These are phyloP conservation scores for Gobio occitaniae DNA, from an alignment of 2,797 vertebrate species.

Conservation along the genomic window DNA sequence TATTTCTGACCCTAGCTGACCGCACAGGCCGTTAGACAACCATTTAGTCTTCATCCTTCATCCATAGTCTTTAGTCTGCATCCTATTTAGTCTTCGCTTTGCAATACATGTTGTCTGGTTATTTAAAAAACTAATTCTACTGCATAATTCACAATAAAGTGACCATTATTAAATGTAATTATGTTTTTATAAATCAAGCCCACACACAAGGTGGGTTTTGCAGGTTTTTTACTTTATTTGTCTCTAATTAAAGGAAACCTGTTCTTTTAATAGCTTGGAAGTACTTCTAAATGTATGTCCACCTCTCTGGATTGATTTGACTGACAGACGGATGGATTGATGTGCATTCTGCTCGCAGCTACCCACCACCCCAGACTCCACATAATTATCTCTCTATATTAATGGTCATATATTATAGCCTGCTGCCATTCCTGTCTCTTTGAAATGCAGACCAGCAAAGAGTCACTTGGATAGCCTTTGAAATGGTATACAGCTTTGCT, in stretches of 20 bases:
- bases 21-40: slow-evolving; percentile 29
- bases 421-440: slow-evolving; percentile 52
- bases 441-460: slow-evolving; percentile 21
- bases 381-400: slow-evolving; percentile 63
- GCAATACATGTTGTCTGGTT: not conserved
- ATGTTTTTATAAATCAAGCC: not conserved
- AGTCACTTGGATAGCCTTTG: slow-evolving; percentile 37
- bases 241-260: not conserved
- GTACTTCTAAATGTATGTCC: not conserved
- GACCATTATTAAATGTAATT: not conserved
- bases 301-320: not conserved
- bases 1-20: slow-evolving; percentile 52
- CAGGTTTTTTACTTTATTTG: not conserved
- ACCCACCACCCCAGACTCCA: not conserved
- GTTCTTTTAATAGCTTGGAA: not conserved
- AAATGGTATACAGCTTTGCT: slow-evolving; percentile 26
- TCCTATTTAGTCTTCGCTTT: not conserved
- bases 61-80: too few species aligned
- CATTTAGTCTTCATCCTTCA: too few species aligned
- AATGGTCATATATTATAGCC: slow-evolving; percentile 66
- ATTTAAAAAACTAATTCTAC: not conserved
- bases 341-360: not conserved
- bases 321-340: not conserved
- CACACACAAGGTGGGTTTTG: not conserved
- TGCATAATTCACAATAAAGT: not conserved